These are phyloP conservation scores for Dicyrtomina minuta DNA, from an alignment of 2,888 invertebrate species.

Conservation along the genomic window DNA sequence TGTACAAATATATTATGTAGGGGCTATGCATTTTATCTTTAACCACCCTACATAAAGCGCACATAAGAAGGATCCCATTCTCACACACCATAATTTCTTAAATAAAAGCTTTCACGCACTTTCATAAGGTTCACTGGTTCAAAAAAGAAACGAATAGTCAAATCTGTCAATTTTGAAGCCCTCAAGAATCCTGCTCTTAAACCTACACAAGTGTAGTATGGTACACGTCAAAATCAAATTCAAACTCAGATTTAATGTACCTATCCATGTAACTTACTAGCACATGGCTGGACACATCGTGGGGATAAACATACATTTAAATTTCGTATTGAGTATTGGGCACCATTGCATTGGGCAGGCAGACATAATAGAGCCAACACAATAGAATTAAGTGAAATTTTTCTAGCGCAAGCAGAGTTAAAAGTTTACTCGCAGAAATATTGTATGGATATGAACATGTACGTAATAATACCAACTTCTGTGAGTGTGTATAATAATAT, in stretches of 20 bases:
- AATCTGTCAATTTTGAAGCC: constrained; percentile 13
- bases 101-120: constrained; percentile 24
- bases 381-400: constrained; percentile 18
- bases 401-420: too few species aligned
- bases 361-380: constrained; percentile 13
- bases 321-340: constrained; percentile 7
- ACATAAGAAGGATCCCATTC: too few species aligned
- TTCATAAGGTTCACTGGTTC: constrained; percentile 17
- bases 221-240: too few species aligned
- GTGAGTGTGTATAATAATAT: background rate
- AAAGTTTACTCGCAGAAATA: too few species aligned
- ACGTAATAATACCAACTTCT: too few species aligned
- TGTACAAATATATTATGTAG: background rate
- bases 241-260: background rate
- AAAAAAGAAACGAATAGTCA: constrained; percentile 4
- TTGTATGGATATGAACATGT: too few species aligned
- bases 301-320: too few species aligned
- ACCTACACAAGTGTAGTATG: too few species aligned
- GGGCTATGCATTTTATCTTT: too few species aligned
- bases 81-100: constrained; percentile 20
- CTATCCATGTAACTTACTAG: background rate
- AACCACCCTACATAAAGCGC: constrained; percentile 19
- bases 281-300: too few species aligned
- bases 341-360: too few species aligned
- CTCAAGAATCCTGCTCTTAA: too few species aligned